phyloP scores from a whole-genome alignment of 1,140 invertebrate genomes.

The Lasaia peninsularis region DNA sequence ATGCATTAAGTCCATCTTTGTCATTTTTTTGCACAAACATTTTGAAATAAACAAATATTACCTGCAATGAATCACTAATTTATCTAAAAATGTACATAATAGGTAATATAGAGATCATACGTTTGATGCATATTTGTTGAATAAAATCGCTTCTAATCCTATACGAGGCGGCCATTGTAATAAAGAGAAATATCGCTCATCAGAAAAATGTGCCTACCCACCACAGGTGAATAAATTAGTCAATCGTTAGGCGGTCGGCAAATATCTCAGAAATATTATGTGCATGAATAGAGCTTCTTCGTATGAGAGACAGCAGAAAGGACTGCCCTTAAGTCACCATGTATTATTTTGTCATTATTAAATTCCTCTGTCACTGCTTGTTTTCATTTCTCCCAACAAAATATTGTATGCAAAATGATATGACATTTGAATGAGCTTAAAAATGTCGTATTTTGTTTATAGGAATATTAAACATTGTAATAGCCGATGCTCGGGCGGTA shows the following conservation, averaged over 20 bases:
- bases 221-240: slow-evolving; percentile 68
- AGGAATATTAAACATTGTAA: slow-evolving; percentile 1
- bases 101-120: too few relatives aligned
- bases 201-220: slow-evolving; percentile 32
- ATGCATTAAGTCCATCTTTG: too few relatives aligned
- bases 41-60: too few relatives aligned
- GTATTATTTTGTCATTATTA: slow-evolving; percentile 78
- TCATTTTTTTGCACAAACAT: too few relatives aligned
- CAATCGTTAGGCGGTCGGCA: slow-evolving; percentile 67
- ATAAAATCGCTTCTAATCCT: background rate
- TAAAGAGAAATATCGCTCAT: slow-evolving; percentile 17
- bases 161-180: background rate
- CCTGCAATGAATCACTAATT: too few relatives aligned
- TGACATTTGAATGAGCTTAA: slow-evolving; percentile 74
- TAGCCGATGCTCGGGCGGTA: background rate
- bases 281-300: slow-evolving; percentile 68
- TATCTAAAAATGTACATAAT: too few relatives aligned
- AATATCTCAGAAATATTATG: slow-evolving; percentile 72
- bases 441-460: slow-evolving; percentile 43
- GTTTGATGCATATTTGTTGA: background rate
- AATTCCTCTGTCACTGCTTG: slow-evolving; percentile 68
- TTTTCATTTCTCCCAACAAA: slow-evolving; percentile 69
- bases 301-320: slow-evolving; percentile 76
- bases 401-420: slow-evolving; percentile 77
- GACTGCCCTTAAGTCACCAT: slow-evolving; percentile 69